Base-by-base conservation (phyloP, 2,113 vertebrate genomes). In the Procapra przewalskii region DNA sequence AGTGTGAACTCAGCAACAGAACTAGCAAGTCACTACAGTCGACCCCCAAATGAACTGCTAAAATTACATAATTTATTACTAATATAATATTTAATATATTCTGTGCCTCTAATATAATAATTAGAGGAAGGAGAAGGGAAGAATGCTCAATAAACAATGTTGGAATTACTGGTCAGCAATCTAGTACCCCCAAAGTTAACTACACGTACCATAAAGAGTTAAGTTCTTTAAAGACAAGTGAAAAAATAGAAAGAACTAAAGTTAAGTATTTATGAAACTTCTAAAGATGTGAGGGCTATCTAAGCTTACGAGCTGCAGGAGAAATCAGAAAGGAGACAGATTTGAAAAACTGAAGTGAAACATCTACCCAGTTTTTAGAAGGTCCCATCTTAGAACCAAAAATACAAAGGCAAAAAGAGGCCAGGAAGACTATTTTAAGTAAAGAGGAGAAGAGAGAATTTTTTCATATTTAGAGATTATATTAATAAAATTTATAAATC, bases 341-440 rank as follows among this genome's bases (percentile, higher is more conserved):
- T 79, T 83, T 95, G 71, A 96, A 96, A 45, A 96, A 4, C 81
- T 88, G 95, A 96, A 89, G 36, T 67, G 80, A 96, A 96, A 91
- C 4, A 4, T 67, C 57, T 57, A 82, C 3, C 59, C 90, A 96
- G 54, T 96, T 96, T 98, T 85, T n/a, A n/a, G 97, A 94, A 88
- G 29, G 77, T 5, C 54, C 77, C 55, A 79, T 27, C 23, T 85
- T 91, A 29, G 60, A 95, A 94, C 43, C 59, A 91, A 96, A 95
- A 95, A 95, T 45, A 95, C 77, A 88, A 82, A 90, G 55, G n/a
- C 55, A 96, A 97, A 94, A 96, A 86, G 36, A 85, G 25, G 92
- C 75, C 71, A 84, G 57, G 57, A 91, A 94, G 93, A 57, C 77
- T 52, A 95, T 54, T 83, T 88, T 83, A 52, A 50, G 33, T 81